phyloP scores from a whole-genome alignment of 2,113 vertebrate species.

The Anolis sagrei region DNA sequence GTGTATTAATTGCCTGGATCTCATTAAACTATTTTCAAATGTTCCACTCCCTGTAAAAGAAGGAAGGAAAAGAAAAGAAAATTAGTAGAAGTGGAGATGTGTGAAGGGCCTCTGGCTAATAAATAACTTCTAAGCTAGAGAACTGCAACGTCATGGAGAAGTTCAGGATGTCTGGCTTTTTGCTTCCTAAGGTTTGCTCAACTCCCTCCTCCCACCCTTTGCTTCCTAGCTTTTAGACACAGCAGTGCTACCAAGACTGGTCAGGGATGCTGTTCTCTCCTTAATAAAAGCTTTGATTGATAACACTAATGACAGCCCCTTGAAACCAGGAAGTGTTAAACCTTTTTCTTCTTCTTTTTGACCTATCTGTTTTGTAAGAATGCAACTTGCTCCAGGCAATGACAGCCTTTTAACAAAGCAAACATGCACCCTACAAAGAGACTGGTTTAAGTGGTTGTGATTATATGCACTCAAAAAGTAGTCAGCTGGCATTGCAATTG shows the following conservation, averaged over 20 bases:
- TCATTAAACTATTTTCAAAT: not conserved
- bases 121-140: not conserved
- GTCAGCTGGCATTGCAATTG: slow-evolving; percentile 26
- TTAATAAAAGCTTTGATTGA: not conserved
- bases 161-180: not conserved
- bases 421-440: not conserved
- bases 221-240: not conserved
- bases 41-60: not conserved
- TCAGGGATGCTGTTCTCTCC: not conserved
- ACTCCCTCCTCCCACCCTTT: not conserved
- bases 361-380: slow-evolving; percentile 32
- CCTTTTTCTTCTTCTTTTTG: slow-evolving; percentile 14
- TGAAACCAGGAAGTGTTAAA: not conserved
- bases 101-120: not conserved
- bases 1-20: not conserved
- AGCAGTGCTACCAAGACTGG: not conserved
- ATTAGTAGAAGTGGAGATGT: not conserved
- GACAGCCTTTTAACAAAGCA: not conserved
- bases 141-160: not conserved
- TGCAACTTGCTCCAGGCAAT: not conserved
- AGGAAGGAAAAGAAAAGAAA: not conserved
- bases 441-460: not conserved
- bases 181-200: not conserved
- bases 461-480: not conserved
- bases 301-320: slow-evolving; percentile 2